Percentiles rank a stretch among this genome's conserved stretches.
These are phyloP conservation scores for Keiferia lycopersicella DNA, from an alignment of 2,888 invertebrate genomes.

Conservation along the genomic window DNA sequence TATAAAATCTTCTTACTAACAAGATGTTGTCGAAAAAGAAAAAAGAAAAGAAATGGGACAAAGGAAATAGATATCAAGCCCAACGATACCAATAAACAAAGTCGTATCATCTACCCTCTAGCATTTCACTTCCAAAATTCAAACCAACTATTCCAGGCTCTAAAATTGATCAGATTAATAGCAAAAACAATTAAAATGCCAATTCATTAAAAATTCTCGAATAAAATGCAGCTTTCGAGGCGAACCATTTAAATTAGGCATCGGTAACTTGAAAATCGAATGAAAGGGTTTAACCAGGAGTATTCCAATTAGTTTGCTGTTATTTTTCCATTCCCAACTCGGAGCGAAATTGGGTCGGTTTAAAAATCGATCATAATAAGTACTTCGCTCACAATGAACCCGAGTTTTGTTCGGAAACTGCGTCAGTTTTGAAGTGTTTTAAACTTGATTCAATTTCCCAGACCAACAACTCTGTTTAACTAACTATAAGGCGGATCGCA, in stretches of 20 bases:
- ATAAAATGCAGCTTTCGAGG: slow-evolving; percentile 61
- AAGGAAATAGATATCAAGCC: no score
- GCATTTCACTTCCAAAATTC: neutral
- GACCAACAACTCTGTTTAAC: neutral
- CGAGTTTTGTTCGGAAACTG: slow-evolving; percentile 7
- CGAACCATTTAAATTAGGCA: slow-evolving; percentile 77
- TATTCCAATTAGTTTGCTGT: slow-evolving; percentile 79
- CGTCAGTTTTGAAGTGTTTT: slow-evolving; percentile 6
- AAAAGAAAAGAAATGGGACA: no score
- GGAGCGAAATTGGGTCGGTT: slow-evolving; percentile 61
- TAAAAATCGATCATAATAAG: slow-evolving; percentile 48
- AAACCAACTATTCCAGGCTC: slow-evolving; percentile 18
- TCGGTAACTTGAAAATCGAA: slow-evolving; percentile 74
- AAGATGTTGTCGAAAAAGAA: no score
- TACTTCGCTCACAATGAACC: slow-evolving; percentile 20
- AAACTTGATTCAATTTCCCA: neutral
- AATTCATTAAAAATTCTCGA: slow-evolving; percentile 53
- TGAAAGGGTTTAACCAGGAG: slow-evolving; percentile 75
- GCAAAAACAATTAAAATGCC: slow-evolving; percentile 36
- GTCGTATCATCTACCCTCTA: no score
- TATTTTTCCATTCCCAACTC: slow-evolving; percentile 74
- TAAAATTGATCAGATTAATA: slow-evolving; percentile 33
- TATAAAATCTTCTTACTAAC: no score
- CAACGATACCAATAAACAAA: no score
- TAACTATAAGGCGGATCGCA: no score